Evolutionary conservation across 2,113 vertebrate species (phyloP), one percentile per base, ranked within the genome.

Genomic region (Leptosomus discolor): DNA sequence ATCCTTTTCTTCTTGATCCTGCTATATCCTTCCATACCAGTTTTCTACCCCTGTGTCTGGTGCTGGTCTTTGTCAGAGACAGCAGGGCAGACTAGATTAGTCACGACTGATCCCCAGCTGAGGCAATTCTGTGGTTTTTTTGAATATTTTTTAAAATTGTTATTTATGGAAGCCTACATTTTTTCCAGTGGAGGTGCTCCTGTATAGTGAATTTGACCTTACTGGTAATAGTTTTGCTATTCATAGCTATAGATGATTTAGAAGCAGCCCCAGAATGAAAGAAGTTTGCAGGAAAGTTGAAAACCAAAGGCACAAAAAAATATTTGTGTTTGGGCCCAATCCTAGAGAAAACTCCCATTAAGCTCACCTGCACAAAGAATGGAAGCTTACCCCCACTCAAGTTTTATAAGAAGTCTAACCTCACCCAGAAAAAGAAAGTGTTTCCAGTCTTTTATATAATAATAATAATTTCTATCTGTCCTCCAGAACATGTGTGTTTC

Each of bases 381-480:
- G 39, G 46, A 79, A 94, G 70, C 76, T 76, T 79, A 69, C 76
- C 23, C 50, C n/a, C 7, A 53, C 24, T 76, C 48, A 90, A 85
- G 32, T 88, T 94, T 95, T 90, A 94, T 54, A 78, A 74, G 69
- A 82, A 92, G 20, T 36, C 16, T 82, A 85, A 90, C 84, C 37
- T 63, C 70, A 95, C 77, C 80, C 80, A 95, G 76, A 94, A 92
- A 92, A 94, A 91, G 89, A 97, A 97, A 97, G 87, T 94, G 89
- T 95, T 97, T 96, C 92, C 92, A 95, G 86, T 73, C 96, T 87
- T 92, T 95, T n/a, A n/a, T n/a, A n/a, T n/a, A n/a, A n/a, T n/a
- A n/a, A 65, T 90, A 95, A 96, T 95, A 92, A 92, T 90, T 97
- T 96, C 97, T 97, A 27, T 91, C 94, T 96, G 84, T 85, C 77